Percentiles rank a stretch among this genome's conserved stretches.
These are phyloP conservation scores for Oscheius onirici DNA, from an alignment of 2,888 invertebrate species.

Conservation along the genomic window DNA sequence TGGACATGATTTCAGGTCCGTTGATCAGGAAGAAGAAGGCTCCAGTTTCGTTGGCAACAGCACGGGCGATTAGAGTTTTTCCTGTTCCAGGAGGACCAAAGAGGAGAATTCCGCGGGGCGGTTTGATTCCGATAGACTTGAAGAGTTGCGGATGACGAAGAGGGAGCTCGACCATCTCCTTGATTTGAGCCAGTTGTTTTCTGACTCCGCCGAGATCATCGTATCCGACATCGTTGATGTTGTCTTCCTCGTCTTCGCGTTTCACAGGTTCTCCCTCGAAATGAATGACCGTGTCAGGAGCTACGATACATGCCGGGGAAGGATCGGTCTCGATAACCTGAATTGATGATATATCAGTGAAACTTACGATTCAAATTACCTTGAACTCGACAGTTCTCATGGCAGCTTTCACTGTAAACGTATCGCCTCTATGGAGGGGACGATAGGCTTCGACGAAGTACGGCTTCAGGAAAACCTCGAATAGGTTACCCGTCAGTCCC, in stretches of 20 bases:
- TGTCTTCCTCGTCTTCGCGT: constrained; percentile 98
- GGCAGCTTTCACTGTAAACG: constrained; percentile 95
- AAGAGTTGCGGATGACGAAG: constrained; percentile 96
- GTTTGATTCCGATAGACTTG: constrained; percentile 79
- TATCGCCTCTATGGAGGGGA: constrained; percentile 93
- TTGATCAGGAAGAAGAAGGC: constrained; percentile 99
- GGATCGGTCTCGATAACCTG: constrained; percentile 93
- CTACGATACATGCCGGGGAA: constrained; percentile 96
- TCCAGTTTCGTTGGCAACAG: constrained; percentile 99
- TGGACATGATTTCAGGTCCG: constrained; percentile 99
- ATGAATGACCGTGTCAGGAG: constrained; percentile 98
- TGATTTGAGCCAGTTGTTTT: constrained; percentile 98
- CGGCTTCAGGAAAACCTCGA: constrained; percentile 97
- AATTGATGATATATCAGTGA: background rate
- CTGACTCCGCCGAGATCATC: constrained; percentile 94
- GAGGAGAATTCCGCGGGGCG: constrained; percentile 94
- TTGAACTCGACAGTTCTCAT: constrained; percentile 99
- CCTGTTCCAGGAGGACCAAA: constrained; percentile 90
- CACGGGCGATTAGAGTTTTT: constrained; percentile 96
- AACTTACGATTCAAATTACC: constrained; percentile 73
- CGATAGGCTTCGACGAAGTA: constrained; percentile 99
- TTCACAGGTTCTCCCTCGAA: constrained; percentile 99
- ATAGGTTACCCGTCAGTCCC: constrained; percentile 93
- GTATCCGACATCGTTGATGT: constrained; percentile 95
- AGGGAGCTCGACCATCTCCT: constrained; percentile 99